A percentile compares a stretch with the other conserved stretches of the same genome.
phyloP scores from a whole-genome alignment of 1,140 invertebrate species.

The Drusus annulatus region DNA sequence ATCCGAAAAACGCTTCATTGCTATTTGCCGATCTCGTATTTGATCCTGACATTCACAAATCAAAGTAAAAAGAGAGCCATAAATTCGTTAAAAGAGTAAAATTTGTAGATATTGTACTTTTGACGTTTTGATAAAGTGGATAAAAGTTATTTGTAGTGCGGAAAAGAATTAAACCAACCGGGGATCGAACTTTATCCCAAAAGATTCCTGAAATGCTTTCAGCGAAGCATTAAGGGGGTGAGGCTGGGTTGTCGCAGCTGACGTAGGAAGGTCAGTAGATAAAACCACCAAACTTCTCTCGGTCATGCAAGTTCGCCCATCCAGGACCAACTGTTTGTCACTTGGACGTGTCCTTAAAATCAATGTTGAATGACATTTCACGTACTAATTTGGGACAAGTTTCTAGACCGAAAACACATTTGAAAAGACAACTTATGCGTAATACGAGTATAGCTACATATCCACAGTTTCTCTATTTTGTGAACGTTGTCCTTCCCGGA shows the following conservation, averaged over 20 bases:
- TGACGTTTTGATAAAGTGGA: not conserved
- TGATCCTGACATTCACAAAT: not conserved
- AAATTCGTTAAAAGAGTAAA: not conserved
- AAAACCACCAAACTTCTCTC: constrained; percentile 1
- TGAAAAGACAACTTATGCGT: not conserved
- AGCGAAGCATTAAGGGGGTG: not conserved
- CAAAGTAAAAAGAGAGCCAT: not conserved
- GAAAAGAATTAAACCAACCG: not conserved
- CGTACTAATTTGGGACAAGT: not conserved
- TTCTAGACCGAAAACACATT: not conserved
- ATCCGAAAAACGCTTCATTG: not conserved
- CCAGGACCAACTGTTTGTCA: not conserved
- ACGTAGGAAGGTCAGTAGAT: not conserved
- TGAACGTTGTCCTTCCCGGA: no score
- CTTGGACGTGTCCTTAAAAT: not conserved
- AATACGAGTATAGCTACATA: no score
- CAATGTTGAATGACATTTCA: not conserved
- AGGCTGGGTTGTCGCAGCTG: not conserved
- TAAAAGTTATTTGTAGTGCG: not conserved
- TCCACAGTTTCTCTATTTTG: not conserved
- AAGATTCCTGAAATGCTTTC: constrained; percentile 21
- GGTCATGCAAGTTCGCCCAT: not conserved
- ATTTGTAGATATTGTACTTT: not conserved
- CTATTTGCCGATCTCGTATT: not conserved
- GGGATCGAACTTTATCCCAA: not conserved